Base-by-base conservation (phyloP, 2,888 invertebrate species). In the Drosophila percnosoma region DNA sequence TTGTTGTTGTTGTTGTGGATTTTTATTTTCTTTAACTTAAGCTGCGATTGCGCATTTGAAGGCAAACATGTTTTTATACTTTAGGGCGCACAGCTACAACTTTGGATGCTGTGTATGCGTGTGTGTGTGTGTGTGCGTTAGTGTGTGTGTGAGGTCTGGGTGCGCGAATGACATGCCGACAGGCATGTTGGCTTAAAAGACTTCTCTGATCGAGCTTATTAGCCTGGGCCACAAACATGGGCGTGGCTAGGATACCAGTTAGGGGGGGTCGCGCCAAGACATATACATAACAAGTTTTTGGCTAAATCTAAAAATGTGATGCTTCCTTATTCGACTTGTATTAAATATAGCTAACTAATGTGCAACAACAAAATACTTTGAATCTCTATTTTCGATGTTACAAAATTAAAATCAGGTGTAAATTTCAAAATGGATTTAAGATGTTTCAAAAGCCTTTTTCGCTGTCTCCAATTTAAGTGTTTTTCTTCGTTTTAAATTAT, bases 21-120 rank as follows among this genome's bases (percentile, higher is more conserved):
- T 36, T 29, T 31, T 54, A 24, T 65, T 52, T 73, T 60, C 38
- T 40, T 84, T 85, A 84, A 89, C 80, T 86, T 87, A 88, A 89
- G 91, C 86, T 85, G 89, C 91, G 91, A 91, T 91, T 91, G 91
- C 87, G 80, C 82, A 82, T 89, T 87, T 92, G 92, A 92, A 92
- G 91, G 91, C 91, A 90, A 92, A 92, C 93, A 93, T 90, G 92
- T 92, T 93, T 93, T 92, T 91, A 90, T 93, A 92, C 92, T 93
- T 93, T 93, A 92, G 89, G 81, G 80, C 79, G 67, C 57, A 59
- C 74, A 55, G 51, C 48, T n/a, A 38, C 65, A 65, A 52, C 34
- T 51, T 33, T 49, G 57, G 10, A 18, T 54, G 40, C 15, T 65
- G 52, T 49, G 54, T 15, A 11, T 15, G 11, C 62, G 52, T 63